Base-by-base conservation (phyloP, 2,113 vertebrate species). In the Petromus typicus region DNA sequence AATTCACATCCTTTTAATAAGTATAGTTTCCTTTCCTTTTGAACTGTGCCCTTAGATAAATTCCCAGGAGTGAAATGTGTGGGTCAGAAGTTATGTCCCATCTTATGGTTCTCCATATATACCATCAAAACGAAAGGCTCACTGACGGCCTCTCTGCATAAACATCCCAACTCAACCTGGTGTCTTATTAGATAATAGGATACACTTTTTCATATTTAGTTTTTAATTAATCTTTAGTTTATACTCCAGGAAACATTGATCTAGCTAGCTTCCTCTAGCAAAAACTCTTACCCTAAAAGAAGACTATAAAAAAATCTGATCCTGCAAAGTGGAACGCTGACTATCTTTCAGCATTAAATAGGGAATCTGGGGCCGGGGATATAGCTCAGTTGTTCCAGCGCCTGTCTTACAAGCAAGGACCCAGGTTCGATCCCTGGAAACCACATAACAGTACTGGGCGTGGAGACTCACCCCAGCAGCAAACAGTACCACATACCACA, bases 1-100 rank as follows among this genome's bases (percentile, higher is more conserved):
- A 57, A 51, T 83, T 82, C 86, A 54, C 11, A 86, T 9, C 11
- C 16, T 61, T 61, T 59, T 71, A 27, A 51, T 71, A 92, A 16
- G n/a, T 40, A 63, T 23, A 51, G 30, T 18, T 95, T 80, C 54
- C n/a, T 88, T 85, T 91, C 82, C n/a, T 78, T 94, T 89, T 51
- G 67, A 96, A 43, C 73, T 64, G 69, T 54, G 89, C 90, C 76
- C 82, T 82, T 34, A 71, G 45, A 66, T 45, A 71, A 84, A 86
- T 43, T 79, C 7, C 61, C 9, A 71, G 18, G 14, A 89, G 48
- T 25, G 13, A 16, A 66, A 59, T 10, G 12, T 34, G 6, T 80
- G 59, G 48, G 13, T 45, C 56, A 67, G 56, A 87, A 57, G 76
- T 7, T 51, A 20, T 25, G 48, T 56, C 22, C 27, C 66, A n/a